These are phyloP conservation scores for Nomada goodeniana DNA, from an alignment of 2,888 invertebrate species.

Conservation along the genomic window DNA sequence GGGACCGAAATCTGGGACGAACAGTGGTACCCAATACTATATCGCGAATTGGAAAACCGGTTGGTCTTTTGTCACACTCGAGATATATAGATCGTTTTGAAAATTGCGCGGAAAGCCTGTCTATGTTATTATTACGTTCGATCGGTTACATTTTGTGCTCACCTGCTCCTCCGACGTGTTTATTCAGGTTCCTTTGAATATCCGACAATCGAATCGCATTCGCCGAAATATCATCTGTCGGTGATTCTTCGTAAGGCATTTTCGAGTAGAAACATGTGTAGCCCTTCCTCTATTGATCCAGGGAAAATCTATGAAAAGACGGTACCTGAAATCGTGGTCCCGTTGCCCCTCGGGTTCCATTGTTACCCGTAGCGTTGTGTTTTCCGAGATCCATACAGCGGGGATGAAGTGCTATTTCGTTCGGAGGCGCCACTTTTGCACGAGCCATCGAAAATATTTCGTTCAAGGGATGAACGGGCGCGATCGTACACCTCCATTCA, in stretches of 20 bases:
- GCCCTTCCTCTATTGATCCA: conserved; percentile 17
- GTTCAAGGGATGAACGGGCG: conserved; percentile 38
- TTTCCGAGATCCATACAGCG: conserved; percentile 62
- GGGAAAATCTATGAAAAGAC: conserved; percentile 42
- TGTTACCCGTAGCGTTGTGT: conserved; percentile 74
- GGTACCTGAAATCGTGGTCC: conserved; percentile 65
- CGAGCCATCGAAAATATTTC: conserved; percentile 71
- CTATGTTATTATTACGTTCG: not conserved
- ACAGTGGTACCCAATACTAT: conserved; percentile 6
- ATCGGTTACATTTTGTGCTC: not conserved
- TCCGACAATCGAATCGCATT: not conserved
- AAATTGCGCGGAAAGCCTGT: not conserved
- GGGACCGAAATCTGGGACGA: conserved; percentile 42
- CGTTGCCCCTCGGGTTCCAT: conserved; percentile 65
- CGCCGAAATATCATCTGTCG: conserved; percentile 29
- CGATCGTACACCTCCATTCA: not conserved
- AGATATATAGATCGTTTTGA: not conserved
- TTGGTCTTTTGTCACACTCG: not conserved
- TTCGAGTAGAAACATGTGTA: not conserved
- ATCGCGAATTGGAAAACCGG: conserved; percentile 3
- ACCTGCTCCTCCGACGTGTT: not conserved
- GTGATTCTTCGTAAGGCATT: conserved; percentile 27
- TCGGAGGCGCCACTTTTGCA: conserved; percentile 63
- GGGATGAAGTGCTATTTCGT: conserved; percentile 68
- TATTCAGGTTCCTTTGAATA: not conserved